Evolutionary conservation across 64 coral and sea anemone genomes (phyloP), one percentile per base, ranked within the genome.

Genomic region (Actinia equina): DNA sequence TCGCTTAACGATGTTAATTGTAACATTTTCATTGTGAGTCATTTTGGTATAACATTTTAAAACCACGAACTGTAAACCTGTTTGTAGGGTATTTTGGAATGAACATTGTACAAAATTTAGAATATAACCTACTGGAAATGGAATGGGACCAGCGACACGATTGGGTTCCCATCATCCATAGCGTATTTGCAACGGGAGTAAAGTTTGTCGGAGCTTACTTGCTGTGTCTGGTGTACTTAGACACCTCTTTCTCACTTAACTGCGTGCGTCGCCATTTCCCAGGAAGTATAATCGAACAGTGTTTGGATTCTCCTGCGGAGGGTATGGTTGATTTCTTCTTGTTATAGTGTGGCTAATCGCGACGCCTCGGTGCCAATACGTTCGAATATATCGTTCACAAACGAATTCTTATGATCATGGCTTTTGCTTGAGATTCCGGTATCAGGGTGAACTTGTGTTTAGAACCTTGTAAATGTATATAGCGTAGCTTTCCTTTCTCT

Each of bases 211-310:
- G 20, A 37, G 3, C 51, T 59, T 49, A 85, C 83, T 85, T 85
- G 83, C 83, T 85, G 55, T n/a, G n/a, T n/a, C 83, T 85, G 19
- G 83, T 85, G 55, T 85, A 85, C 54, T 85, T 85, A 44, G 83
- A 85, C 83, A 18, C 55, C 62, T 85, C n/a, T 55, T 85, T n/a
- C 83, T 85, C 83, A 25, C 83, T 85, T 2, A 85, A n/a, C 83
- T 17, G 83, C 83, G 25, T 85, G 83, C 6, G 61, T 85, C 5
- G 83, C 83, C 2, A 85, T 22, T 44, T 85, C 83, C 83, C 83
- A 19, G 83, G 83, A 85, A 85, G 83, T 30, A 85, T 10, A 85
- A 18, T 3, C 83, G 83, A 26, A 85, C 83, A 25, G 83, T 18
- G 83, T 85, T 45, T 85, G 83, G 17, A 85, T 85, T n/a, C 25